Evolutionary conservation across 2,113 vertebrate genomes (phyloP).

Genomic region (Gymnorhina tibicen): DNA sequence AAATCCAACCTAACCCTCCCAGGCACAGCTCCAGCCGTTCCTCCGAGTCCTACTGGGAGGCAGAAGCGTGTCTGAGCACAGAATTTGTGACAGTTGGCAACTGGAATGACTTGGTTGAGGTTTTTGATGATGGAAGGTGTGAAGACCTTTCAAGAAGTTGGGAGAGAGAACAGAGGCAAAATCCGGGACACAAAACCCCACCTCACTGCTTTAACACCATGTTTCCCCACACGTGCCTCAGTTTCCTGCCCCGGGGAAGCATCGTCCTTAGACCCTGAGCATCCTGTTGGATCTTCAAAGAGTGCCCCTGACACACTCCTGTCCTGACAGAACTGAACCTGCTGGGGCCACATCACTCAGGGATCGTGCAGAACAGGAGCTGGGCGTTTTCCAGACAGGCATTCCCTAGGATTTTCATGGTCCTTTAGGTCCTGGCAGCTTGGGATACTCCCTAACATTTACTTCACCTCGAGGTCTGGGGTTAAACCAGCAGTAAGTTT

Average conservation of each 20-base stretch:
- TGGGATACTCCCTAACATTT: neutral
- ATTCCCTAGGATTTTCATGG: neutral
- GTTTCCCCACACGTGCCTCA: neutral
- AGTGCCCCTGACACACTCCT: neutral
- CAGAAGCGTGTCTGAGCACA: neutral
- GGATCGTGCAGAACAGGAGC: rapidly evolving
- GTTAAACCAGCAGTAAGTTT: neutral
- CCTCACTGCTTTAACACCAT: rapidly evolving
- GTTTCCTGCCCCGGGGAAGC: neutral
- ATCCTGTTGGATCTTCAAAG: neutral
- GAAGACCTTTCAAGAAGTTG: neutral
- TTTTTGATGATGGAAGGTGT: neutral
- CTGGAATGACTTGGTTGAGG: too few species aligned
- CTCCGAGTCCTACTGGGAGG: rapidly evolving
- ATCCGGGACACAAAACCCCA: neutral
- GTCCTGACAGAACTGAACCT: neutral
- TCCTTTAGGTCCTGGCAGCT: neutral
- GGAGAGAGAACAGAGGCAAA: neutral
- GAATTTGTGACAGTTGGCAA: rapidly evolving
- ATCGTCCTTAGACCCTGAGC: neutral
- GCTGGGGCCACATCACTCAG: neutral
- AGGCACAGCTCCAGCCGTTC: neutral
- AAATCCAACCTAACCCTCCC: neutral
- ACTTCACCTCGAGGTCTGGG: neutral
- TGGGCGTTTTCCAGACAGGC: neutral